A percentile compares a stretch with the other conserved stretches of the same genome.
Evolutionary conservation across 2,113 vertebrate species (phyloP).

Genomic region (Desmodus rotundus): DNA sequence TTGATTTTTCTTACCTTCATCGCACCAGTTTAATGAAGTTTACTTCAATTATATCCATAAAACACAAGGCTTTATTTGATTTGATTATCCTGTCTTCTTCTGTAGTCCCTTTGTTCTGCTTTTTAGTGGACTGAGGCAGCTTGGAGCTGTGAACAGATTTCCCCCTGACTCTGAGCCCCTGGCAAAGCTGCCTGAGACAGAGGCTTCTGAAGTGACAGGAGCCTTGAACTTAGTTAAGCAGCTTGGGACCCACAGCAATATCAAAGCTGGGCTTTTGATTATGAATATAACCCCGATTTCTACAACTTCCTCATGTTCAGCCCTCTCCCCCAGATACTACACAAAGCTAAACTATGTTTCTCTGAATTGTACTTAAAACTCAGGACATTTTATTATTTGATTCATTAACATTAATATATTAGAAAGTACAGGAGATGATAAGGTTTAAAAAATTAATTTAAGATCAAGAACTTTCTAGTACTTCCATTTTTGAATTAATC

Average conservation of each 20-base stretch:
- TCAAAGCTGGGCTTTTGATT: neutral
- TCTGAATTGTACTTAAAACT: conserved; percentile 1
- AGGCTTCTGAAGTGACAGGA: neutral
- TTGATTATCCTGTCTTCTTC: neutral
- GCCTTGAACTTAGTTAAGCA: neutral
- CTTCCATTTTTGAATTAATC: neutral
- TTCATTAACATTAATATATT: neutral
- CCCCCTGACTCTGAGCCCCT: neutral
- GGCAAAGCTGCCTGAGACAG: neutral
- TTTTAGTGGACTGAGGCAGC: neutral
- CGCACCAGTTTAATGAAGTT: neutral
- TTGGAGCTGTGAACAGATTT: neutral
- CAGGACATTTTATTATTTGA: neutral
- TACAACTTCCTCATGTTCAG: neutral
- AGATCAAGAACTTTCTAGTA: neutral
- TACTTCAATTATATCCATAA: neutral
- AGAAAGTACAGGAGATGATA: neutral
- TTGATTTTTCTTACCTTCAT: neutral
- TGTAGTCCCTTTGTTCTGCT: neutral
- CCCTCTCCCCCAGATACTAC: neutral
- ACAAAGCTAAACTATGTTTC: neutral
- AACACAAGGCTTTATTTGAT: neutral
- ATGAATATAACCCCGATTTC: neutral
- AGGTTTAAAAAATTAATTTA: neutral
- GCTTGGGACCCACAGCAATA: neutral